These are phyloP conservation scores for Cynoglossus semilaevis DNA, from an alignment of 2,113 vertebrate species.

Conservation along the genomic window DNA sequence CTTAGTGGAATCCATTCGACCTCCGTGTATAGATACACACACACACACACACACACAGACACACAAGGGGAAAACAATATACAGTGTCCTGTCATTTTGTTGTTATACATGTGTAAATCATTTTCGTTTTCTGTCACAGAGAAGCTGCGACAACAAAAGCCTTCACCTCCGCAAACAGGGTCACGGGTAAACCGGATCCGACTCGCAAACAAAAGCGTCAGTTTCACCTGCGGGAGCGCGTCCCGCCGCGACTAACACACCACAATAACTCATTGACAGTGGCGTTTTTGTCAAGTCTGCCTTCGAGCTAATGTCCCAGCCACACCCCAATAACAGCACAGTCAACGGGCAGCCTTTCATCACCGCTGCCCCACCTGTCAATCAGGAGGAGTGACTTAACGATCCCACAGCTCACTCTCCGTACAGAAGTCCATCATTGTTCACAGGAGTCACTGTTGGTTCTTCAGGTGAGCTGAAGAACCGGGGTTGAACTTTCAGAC, in stretches of 20 bases:
- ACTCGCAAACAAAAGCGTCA: constrained; percentile 58
- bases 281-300: constrained; percentile 64
- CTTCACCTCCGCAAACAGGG: constrained; percentile 61
- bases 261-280: constrained; percentile 56
- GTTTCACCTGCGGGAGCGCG: constrained; percentile 79
- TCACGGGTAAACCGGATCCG: constrained; percentile 55
- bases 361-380: too few species aligned
- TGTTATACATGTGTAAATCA: constrained; percentile 72
- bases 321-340: constrained; percentile 23
- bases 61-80: constrained; percentile 12
- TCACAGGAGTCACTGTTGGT: too few species aligned
- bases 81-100: constrained; percentile 59
- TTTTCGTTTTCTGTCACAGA: constrained; percentile 58
- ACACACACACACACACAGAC: background rate
- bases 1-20: constrained; percentile 53
- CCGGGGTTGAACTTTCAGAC: too few species aligned
- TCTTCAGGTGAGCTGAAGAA: too few species aligned
- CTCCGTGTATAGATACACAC: constrained; percentile 34
- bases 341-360: too few species aligned
- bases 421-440: too few species aligned
- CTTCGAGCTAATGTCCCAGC: constrained; percentile 60
- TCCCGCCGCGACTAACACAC: constrained; percentile 63
- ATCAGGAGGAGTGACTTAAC: too few species aligned
- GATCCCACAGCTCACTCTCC: too few species aligned
- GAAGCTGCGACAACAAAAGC: constrained; percentile 50